Conservation (phyloP, 2,113 vertebrate species). For the Misgurnus anguillicaudatus region DNA sequence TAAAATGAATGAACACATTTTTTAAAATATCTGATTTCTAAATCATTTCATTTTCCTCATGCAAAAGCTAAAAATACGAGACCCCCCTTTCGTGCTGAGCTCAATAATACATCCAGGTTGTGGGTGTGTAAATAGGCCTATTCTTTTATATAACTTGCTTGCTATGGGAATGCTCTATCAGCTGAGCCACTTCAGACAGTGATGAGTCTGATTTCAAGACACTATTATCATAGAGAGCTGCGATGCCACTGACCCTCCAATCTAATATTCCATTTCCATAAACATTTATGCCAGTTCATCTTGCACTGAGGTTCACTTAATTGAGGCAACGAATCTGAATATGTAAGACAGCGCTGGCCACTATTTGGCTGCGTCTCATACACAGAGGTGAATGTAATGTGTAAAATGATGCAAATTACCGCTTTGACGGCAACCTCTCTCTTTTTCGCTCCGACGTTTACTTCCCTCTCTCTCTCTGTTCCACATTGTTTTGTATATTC, state of each 20-base stretch:
- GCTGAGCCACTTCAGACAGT: slow-evolving; percentile 75
- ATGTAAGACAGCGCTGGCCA: slow-evolving; percentile 71
- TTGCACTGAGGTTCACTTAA: slow-evolving; percentile 78
- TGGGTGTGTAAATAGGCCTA: slow-evolving; percentile 69
- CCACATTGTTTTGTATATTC: slow-evolving; percentile 51
- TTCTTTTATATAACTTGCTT: slow-evolving; percentile 74
- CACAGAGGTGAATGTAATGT: slow-evolving; percentile 72
- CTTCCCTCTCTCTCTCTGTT: slow-evolving; percentile 38
- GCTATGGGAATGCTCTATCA: slow-evolving; percentile 70
- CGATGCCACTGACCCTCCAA: slow-evolving; percentile 72
- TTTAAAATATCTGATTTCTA: no score
- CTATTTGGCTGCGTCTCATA: slow-evolving; percentile 65
- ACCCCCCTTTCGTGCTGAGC: slow-evolving; percentile 69
- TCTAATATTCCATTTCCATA: slow-evolving; percentile 80
- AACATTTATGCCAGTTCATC: slow-evolving; percentile 81
- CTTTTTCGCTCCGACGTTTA: slow-evolving; percentile 48
- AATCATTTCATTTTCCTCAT: slow-evolving; percentile 6
- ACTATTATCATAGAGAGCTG: slow-evolving; percentile 77
- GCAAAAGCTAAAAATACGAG: slow-evolving; percentile 56
- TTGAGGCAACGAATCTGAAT: slow-evolving; percentile 79
- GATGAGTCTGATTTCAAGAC: slow-evolving; percentile 79
- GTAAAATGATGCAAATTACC: slow-evolving; percentile 80
- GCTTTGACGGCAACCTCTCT: slow-evolving; percentile 65
- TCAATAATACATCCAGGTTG: slow-evolving; percentile 59
- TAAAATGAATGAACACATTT: no score